These are phyloP conservation scores for Nothocercus julius DNA, from an alignment of 2,113 vertebrate genomes.

Conservation along the genomic window DNA sequence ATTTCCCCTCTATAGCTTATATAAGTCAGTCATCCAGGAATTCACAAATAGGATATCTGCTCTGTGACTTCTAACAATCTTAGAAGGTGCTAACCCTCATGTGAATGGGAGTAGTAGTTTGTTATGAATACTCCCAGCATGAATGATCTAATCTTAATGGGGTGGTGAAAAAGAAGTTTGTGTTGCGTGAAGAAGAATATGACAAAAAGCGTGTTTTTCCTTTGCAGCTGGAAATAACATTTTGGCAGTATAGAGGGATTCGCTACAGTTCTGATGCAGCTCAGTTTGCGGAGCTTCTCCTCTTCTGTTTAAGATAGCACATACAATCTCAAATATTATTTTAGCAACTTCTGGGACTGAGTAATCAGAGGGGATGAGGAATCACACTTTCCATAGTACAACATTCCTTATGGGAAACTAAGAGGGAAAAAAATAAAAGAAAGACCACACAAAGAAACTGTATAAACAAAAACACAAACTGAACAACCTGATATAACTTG, in stretches of 20 bases:
- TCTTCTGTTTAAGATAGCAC: background rate
- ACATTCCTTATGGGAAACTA: background rate
- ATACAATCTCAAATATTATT: background rate
- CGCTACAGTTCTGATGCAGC: background rate
- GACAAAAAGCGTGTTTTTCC: background rate
- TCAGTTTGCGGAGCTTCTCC: background rate
- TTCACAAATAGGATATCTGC: background rate
- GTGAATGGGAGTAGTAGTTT: background rate
- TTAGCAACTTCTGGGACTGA: background rate
- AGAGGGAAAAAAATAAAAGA: background rate
- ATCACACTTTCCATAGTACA: background rate
- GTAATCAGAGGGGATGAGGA: background rate
- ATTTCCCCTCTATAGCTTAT: background rate
- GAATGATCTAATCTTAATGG: background rate
- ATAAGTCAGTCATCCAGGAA: background rate
- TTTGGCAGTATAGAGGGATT: background rate
- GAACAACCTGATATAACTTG: background rate
- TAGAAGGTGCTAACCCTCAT: background rate
- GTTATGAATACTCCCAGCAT: background rate
- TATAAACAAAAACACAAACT: background rate
- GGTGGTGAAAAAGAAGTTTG: background rate
- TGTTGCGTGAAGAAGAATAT: background rate
- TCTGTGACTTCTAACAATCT: background rate
- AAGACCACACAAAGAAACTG: background rate
- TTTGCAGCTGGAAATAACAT: background rate